Percentiles rank a stretch among this genome's conserved stretches.
These are phyloP conservation scores for Seriola aureovittata DNA, from an alignment of 2,113 vertebrate genomes.

Conservation along the genomic window DNA sequence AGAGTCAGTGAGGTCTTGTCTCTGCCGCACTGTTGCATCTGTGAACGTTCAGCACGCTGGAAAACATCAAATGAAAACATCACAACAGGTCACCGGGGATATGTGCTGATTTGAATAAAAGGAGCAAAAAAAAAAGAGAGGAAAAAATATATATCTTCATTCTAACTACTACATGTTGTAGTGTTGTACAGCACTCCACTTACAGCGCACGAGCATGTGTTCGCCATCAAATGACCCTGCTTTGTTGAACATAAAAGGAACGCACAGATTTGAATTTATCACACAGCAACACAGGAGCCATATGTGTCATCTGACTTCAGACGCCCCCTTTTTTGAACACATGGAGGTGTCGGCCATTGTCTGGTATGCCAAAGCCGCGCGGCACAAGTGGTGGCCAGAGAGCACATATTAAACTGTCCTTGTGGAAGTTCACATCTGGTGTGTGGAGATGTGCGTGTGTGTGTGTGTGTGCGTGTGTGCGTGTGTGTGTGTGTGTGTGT, in stretches of 20 bases:
- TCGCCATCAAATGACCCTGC: constrained; percentile 49
- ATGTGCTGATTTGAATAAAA: constrained; percentile 47
- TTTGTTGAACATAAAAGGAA: constrained; percentile 55
- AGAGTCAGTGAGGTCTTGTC: constrained; percentile 69
- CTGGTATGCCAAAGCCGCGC: constrained; percentile 27
- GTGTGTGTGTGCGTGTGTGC: constrained; percentile 77
- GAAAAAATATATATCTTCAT: not conserved
- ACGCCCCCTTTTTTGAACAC: constrained; percentile 44
- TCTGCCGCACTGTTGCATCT: constrained; percentile 48
- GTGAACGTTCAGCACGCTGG: constrained; percentile 31
- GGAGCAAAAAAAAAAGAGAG: not conserved
- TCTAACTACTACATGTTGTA: constrained; percentile 12
- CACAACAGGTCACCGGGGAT: constrained; percentile 61
- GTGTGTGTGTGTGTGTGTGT: constrained; percentile 85
- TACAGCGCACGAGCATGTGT: constrained; percentile 43
- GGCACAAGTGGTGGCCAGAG: constrained; percentile 57
- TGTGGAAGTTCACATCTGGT: constrained; percentile 93
- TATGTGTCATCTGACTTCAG: constrained; percentile 57
- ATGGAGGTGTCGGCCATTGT: constrained; percentile 44
- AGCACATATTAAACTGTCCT: constrained; percentile 71
- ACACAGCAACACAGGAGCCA: constrained; percentile 54
- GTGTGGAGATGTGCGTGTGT: constrained; percentile 78
- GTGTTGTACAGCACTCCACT: constrained; percentile 5
- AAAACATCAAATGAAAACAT: constrained; percentile 66
- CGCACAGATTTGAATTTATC: constrained; percentile 52